Percentiles rank a stretch among this genome's conserved stretches.
Conservation (phyloP, 2,113 vertebrate species). For the Shinisaurus crocodilurus region DNA sequence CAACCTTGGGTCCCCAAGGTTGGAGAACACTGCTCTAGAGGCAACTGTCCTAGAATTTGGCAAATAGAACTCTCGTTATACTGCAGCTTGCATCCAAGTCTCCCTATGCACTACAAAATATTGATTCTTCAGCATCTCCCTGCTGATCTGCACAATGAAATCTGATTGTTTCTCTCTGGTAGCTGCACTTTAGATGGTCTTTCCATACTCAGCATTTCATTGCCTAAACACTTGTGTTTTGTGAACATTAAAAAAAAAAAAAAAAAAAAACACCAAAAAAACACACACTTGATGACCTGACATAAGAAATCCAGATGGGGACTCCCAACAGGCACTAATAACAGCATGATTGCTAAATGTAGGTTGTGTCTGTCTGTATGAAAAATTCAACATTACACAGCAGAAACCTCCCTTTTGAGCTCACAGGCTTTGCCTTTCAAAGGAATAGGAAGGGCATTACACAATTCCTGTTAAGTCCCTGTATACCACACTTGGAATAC, state of each 20-base stretch:
- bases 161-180: background rate
- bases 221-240: background rate
- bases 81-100: background rate
- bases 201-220: background rate
- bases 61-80: background rate
- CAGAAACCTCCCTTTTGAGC: conserved; percentile 14
- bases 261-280: no score
- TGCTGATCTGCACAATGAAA: background rate
- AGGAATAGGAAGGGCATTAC: conserved; percentile 16
- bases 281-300: no score
- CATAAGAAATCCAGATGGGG: conserved; percentile 19
- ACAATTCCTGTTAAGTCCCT: conserved; percentile 18
- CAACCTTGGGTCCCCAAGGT: no score
- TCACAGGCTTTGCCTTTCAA: background rate
- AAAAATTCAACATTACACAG: conserved; percentile 11
- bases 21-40: no score
- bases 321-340: background rate
- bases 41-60: background rate
- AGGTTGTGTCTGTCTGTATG: conserved; percentile 2
- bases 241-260: background rate
- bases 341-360: background rate
- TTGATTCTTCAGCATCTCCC: background rate
- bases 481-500: conserved; percentile 1
- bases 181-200: background rate
- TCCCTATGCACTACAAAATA: background rate